Base-by-base conservation (phyloP, 2,797 vertebrate species). In the Enteromius radiatus region DNA sequence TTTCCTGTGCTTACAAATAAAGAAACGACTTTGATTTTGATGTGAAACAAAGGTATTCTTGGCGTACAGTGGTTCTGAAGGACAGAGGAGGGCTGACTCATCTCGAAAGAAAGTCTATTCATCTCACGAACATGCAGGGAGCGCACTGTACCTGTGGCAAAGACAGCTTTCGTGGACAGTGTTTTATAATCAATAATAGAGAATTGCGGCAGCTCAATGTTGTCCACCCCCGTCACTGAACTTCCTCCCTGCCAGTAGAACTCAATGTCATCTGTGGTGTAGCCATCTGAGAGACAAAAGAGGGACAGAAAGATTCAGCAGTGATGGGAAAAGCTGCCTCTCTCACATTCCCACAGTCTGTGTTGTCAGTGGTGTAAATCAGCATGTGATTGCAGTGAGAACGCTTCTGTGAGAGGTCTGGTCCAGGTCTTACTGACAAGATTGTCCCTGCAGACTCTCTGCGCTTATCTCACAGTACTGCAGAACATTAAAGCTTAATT, bases 201-300 rank as follows among this genome's bases (percentile, higher is more conserved):
- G 92, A 98, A 98, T 85, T 98, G 97, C 12, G 97, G 97, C 86
- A 99, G 94, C 82, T 98, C 96, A 0, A 99, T 98, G 91, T 98
- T 97, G 88, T 93, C 96, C 83, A 98, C 96, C 75, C 97, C 97
- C 0, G 96, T 98, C 85, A 98, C 96, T 10, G 96, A 96, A 6
- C 92, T 94, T 49, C 96, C 93, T 89, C 96, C 96, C 77, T 96
- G 96, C 97, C 97, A 98, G 89, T 98, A 98, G 92, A 98, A 98
- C 90, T 97, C 96, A 67, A 98, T 98, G 92, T 99, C 97, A 76
- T 98, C 97, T 3, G 97, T 98, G 84, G 97, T 98, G 87, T 98
- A 99, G 80, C 97, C 97, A 92, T 98, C 97, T 98, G 83, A 83
- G 47, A 78, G 26, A 77, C 9, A 80, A 65, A 81, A 19, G 63